Evolutionary conservation across 1,140 invertebrate genomes (phyloP).

Genomic region (Maconellicoccus hirsutus): DNA sequence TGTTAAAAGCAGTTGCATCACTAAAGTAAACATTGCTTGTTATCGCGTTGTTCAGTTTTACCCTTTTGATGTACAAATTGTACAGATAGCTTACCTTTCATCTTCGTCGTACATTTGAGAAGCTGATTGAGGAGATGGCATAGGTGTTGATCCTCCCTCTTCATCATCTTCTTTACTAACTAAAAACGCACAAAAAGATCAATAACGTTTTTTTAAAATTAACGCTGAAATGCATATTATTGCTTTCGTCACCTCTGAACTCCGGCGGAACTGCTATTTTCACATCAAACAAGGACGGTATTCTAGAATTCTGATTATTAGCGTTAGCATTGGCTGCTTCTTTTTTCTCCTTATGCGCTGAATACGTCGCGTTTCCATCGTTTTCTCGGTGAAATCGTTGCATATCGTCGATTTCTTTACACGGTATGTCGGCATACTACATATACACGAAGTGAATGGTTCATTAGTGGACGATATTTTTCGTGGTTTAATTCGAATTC

Average conservation of each 20-base stretch:
- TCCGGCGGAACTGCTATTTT: not conserved
- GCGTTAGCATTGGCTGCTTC: not conserved
- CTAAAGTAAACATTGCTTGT: not conserved
- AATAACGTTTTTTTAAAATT: not conserved
- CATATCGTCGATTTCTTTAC: not conserved
- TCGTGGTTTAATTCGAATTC: too few relatives aligned
- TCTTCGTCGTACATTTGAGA: not conserved
- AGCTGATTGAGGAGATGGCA: not conserved
- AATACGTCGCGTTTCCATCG: not conserved
- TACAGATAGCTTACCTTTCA: not conserved
- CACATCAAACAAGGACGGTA: conserved; percentile 3
- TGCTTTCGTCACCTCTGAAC: not conserved
- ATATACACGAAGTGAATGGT: not conserved
- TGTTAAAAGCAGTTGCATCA: not conserved
- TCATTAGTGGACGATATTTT: too few relatives aligned
- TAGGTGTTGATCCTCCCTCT: not conserved
- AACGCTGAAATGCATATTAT: not conserved
- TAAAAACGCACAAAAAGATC: not conserved
- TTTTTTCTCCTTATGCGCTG: not conserved
- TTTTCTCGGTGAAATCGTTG: not conserved
- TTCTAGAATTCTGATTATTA: conserved; percentile 10
- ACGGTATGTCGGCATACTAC: not conserved
- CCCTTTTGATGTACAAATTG: too few relatives aligned
- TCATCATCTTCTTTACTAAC: not conserved
- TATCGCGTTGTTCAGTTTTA: too few relatives aligned